These are phyloP conservation scores for Ditylenchus weischeri DNA, from an alignment of 2,888 invertebrate genomes.

Conservation along the genomic window DNA sequence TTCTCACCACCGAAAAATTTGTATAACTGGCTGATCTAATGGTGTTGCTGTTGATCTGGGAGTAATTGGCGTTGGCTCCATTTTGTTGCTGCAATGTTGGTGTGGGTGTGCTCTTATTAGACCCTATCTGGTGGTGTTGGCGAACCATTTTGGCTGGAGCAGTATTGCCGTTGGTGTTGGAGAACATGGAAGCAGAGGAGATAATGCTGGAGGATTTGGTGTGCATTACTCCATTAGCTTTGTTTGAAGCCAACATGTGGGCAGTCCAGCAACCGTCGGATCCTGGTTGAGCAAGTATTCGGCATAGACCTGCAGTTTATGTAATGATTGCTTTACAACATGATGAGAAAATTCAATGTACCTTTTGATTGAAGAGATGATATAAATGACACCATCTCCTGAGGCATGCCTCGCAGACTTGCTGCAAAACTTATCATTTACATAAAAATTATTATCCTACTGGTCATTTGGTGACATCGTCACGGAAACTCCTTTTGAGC, in stretches of 20 bases:
- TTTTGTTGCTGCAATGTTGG: too few relatives aligned
- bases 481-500: too few relatives aligned
- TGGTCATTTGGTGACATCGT: too few relatives aligned
- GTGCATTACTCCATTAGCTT: not conserved
- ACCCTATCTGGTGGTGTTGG: not conserved
- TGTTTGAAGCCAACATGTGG: conserved; percentile 63
- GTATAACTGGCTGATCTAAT: not conserved
- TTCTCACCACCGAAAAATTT: too few relatives aligned
- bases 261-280: conserved; percentile 92
- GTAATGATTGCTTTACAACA: too few relatives aligned
- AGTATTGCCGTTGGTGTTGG: not conserved
- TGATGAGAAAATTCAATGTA: not conserved
- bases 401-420: conserved; percentile 84
- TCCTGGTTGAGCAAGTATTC: conserved; percentile 82
- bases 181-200: not conserved
- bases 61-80: not conserved
- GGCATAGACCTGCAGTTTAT: conserved; percentile 71
- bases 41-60: conserved; percentile 9
- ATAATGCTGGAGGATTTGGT: conserved; percentile 12
- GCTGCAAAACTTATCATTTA: too few relatives aligned
- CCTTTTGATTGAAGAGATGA: conserved; percentile 72
- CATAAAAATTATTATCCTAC: too few relatives aligned
- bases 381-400: conserved; percentile 79
- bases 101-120: too few relatives aligned
- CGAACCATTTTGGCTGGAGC: not conserved